Base-by-base conservation (phyloP, 2,113 vertebrate species). In the Peromyscus polionotus region DNA sequence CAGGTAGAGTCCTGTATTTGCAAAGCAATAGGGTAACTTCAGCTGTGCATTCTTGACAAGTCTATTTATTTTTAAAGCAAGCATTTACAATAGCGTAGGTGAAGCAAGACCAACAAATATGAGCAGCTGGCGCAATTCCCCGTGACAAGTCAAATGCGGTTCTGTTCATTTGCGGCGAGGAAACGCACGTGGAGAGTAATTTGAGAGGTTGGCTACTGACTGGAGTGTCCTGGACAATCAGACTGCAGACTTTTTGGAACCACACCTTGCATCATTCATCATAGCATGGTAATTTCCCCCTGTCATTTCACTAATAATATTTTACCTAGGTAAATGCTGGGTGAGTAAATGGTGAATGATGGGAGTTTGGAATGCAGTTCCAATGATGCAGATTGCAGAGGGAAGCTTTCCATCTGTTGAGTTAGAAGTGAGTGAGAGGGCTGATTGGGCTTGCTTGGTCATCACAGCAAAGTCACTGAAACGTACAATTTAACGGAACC, bases 211-310 rank as follows among this genome's bases (percentile, higher is more conserved):
- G 88, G 54, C 31, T 33, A 16, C 88, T 76, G 84, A 65, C 79
- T 90, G 39, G 48, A 31, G 48, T 91, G 14, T 81, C 12, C 77
- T 33, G 42, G 77, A 63, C 67, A 79, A 10, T 93, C 19, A n/a
- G 68, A 57, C 19, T 73, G 73, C 28, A 97, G 96, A 95, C 83
- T 95, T 94, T 94, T 67, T 93, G 94, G 96, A 97, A 95, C 91
- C 94, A 91, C 31, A 42, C n/a, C 91, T 97, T 96, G 88, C 33
- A 57, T 96, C 90, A 94, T 85, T 96, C 90, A 95, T 85, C 63
- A 61, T 67, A 45, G 67, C 67, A 19, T 72, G 90, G 33, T 90
- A 72, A 95, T 96, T 93, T 87, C 19, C 48, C 68, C 39, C 77
- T 36, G 73, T 90, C 94, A 95, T 95, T 70, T 84, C 81, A 93